These are phyloP conservation scores for Temnothorax rugatulus DNA, from an alignment of 2,888 invertebrate species.

Conservation along the genomic window DNA sequence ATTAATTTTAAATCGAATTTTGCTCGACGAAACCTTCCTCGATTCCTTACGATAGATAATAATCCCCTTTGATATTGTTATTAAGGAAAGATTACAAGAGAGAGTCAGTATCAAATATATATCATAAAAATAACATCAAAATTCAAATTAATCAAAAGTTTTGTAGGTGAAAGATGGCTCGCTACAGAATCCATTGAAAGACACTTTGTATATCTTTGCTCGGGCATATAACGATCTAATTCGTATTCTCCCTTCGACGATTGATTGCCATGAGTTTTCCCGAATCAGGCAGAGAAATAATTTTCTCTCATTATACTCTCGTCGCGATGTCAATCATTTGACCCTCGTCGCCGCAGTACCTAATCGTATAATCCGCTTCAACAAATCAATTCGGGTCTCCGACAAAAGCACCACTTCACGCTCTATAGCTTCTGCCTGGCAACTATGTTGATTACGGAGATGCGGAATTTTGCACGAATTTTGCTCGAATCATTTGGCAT, in stretches of 20 bases:
- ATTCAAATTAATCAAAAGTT: not conserved
- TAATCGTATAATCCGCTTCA: conserved; percentile 79
- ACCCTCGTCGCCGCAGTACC: conserved; percentile 65
- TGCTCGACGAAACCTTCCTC: not conserved
- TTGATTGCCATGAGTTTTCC: conserved; percentile 71
- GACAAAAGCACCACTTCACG: conserved; percentile 55
- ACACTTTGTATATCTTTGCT: conserved; percentile 1
- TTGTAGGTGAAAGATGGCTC: not conserved
- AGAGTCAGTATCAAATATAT: no score
- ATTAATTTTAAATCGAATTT: not conserved
- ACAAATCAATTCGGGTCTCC: conserved; percentile 74
- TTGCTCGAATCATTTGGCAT: conserved; percentile 25
- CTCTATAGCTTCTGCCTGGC: conserved; percentile 47
- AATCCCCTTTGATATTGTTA: not conserved
- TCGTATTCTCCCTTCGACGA: conserved; percentile 60
- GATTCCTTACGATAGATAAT: not conserved
- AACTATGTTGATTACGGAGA: conserved; percentile 47
- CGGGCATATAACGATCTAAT: conserved; percentile 10
- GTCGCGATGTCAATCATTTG: conserved; percentile 78
- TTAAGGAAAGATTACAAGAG: not conserved
- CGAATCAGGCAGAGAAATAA: conserved; percentile 73
- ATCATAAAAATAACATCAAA: not conserved
- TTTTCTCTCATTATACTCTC: conserved; percentile 78
- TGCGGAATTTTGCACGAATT: conserved; percentile 41
- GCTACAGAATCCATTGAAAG: not conserved